A percentile compares a stretch with the other conserved stretches of the same genome.
phyloP scores from a whole-genome alignment of 2,113 vertebrate genomes.

The Tretioscincus oriximinensis region DNA sequence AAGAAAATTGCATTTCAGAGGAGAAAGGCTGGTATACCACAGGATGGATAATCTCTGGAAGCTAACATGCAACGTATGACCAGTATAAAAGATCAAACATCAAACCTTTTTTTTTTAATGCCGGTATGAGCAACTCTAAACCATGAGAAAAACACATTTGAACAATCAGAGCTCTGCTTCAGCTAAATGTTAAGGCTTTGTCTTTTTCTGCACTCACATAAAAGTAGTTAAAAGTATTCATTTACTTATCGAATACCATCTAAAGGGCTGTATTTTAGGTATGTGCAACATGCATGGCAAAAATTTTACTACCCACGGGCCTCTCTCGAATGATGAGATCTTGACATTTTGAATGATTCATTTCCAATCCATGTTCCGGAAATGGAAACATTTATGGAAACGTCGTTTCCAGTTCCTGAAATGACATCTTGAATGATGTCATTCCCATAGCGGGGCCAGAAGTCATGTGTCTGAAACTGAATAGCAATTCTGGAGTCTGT shows the following conservation, averaged over 20 bases:
- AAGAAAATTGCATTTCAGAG: conserved; percentile 69
- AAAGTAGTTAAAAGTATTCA: conserved; percentile 1
- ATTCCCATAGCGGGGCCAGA: too few species aligned
- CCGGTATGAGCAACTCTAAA: conserved; percentile 34
- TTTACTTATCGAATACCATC: background rate
- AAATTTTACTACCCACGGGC: too few species aligned
- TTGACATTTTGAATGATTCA: too few species aligned
- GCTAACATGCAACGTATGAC: conserved; percentile 49
- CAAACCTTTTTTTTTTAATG: conserved; percentile 45
- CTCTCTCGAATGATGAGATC: too few species aligned
- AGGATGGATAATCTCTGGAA: conserved; percentile 59
- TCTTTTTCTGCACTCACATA: background rate
- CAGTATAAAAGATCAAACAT: conserved; percentile 48
- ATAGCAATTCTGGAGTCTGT: too few species aligned
- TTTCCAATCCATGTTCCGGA: too few species aligned
- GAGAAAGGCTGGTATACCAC: conserved; percentile 44
- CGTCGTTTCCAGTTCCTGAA: too few species aligned
- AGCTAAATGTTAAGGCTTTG: conserved; percentile 24
- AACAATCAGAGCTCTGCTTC: conserved; percentile 31
- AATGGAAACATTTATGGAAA: too few species aligned
- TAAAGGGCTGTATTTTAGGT: background rate
- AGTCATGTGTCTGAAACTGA: too few species aligned
- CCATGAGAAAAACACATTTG: conserved; percentile 14
- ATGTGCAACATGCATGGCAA: background rate
- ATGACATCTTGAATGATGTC: too few species aligned